Conservation (phyloP, 1,140 invertebrate species). For the Spodoptera litura region DNA sequence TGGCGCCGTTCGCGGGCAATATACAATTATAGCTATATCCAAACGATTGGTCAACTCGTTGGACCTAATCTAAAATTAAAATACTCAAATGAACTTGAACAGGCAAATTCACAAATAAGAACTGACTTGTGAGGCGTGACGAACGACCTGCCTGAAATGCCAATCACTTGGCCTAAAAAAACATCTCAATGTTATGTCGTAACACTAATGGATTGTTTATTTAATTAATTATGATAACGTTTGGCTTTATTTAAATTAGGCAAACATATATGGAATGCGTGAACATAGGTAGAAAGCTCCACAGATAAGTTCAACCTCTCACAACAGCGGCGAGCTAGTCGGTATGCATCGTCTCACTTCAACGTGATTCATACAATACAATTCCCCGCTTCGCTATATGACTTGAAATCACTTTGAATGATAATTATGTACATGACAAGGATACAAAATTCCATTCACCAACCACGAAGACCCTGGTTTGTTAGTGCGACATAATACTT, state of each 20-base stretch:
- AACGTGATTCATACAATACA: conserved; percentile 50
- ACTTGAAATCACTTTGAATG: conserved; percentile 63
- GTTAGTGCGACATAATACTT: conserved; percentile 28
- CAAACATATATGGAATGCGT: conserved; percentile 7
- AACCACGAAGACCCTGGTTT: conserved; percentile 46
- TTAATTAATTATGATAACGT: conserved; percentile 63
- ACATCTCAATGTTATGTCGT: conserved; percentile 76
- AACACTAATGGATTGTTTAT: conserved; percentile 66
- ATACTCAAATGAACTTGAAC: conserved; percentile 67
- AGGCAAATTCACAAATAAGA: conserved; percentile 62
- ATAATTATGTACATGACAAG: conserved; percentile 60
- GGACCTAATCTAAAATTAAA: conserved; percentile 55
- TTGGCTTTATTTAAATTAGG: conserved; percentile 24
- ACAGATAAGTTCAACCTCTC: conserved; percentile 40
- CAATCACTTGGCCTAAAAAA: conserved; percentile 83
- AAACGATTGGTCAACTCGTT: conserved; percentile 3
- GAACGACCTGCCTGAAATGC: conserved; percentile 75
- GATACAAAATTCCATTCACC: conserved; percentile 58
- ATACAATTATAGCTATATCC: not conserved
- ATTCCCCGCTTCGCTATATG: conserved; percentile 46
- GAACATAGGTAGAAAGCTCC: conserved; percentile 36
- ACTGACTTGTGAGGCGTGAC: conserved; percentile 68
- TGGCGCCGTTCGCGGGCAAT: no score
- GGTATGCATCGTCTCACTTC: conserved; percentile 52
- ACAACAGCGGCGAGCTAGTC: conserved; percentile 50